Conservation (phyloP, 92 coral and sea anemone species). For the Umimayanthus kanabou region DNA sequence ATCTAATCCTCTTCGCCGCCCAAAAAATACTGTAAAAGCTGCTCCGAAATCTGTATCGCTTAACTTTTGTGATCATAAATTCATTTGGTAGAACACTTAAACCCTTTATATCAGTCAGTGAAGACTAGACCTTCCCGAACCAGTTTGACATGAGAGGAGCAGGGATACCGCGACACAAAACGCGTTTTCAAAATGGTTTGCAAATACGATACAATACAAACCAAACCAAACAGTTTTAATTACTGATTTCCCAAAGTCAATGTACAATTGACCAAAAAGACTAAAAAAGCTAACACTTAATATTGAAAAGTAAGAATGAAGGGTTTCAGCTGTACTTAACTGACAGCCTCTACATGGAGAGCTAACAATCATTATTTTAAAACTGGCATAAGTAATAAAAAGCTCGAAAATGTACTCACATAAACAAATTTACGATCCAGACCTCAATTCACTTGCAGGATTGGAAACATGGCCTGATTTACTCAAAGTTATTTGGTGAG, state of each 20-base stretch:
- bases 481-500: not conserved
- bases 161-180: too few species aligned
- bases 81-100: not conserved
- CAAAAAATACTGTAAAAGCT: too few species aligned
- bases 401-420: not conserved
- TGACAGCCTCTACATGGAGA: not conserved
- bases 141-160: not conserved
- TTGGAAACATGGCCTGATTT: not conserved
- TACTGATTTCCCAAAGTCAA: not conserved
- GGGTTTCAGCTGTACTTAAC: not conserved
- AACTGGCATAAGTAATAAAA: too few species aligned
- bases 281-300: too few species aligned
- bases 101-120: not conserved
- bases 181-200: not conserved
- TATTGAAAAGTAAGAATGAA: not conserved
- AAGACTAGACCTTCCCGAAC: not conserved
- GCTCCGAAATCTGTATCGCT: not conserved
- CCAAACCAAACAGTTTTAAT: not conserved
- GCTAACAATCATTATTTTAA: too few species aligned
- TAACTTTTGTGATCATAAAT: too few species aligned
- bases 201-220: not conserved
- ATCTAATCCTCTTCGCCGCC: not conserved
- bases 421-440: not conserved
- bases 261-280: too few species aligned
- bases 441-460: not conserved